Evolutionary conservation across 2,113 vertebrate species (phyloP).

Genomic region (Cavia porcellus): DNA sequence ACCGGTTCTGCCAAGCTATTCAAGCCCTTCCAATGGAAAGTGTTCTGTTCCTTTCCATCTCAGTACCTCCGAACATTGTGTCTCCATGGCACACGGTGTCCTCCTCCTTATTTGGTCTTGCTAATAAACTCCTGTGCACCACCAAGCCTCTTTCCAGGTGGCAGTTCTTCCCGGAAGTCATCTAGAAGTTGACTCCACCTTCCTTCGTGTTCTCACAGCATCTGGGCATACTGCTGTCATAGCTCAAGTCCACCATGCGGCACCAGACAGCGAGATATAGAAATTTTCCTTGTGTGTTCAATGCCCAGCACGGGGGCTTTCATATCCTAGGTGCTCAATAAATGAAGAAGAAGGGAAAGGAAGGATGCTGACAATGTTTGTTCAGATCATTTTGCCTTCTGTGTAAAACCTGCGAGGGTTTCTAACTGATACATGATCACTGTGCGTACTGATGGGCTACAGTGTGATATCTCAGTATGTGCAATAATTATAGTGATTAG

Average conservation of each 20-base stretch:
- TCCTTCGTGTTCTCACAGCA: background rate
- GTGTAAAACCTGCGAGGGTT: background rate
- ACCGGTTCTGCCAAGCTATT: background rate
- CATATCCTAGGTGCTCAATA: background rate
- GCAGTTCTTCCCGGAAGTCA: background rate
- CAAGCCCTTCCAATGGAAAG: slow-evolving; percentile 10
- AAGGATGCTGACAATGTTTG: background rate
- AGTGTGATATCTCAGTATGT: background rate
- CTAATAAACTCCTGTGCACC: background rate
- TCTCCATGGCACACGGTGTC: background rate
- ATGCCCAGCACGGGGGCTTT: background rate
- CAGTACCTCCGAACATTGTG: slow-evolving; percentile 49
- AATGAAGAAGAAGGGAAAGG: background rate
- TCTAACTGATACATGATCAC: background rate
- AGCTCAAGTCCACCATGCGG: background rate
- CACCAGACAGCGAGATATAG: background rate
- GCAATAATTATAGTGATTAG: background rate
- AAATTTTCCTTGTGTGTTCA: background rate
- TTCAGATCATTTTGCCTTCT: background rate
- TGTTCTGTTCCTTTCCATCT: slow-evolving; percentile 46
- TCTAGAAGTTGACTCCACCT: background rate
- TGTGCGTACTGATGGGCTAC: background rate
- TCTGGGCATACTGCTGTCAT: background rate
- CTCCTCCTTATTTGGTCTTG: background rate
- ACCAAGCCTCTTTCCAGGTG: background rate